Base-by-base conservation (phyloP, 2,888 invertebrate species). In the Callinectes sapidus region DNA sequence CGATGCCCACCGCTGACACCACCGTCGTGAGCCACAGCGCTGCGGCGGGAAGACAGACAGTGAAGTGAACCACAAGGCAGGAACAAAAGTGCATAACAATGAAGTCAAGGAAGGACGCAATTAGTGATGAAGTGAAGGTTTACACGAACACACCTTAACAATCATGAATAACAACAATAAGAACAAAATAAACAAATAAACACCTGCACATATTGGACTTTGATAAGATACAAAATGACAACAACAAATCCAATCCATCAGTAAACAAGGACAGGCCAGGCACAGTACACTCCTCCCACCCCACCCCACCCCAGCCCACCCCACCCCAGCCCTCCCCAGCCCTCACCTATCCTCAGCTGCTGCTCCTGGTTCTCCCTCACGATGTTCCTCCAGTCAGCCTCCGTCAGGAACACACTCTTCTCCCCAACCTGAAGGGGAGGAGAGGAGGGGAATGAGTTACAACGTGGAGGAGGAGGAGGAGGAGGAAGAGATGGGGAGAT, bases 21-120 rank as follows among this genome's bases (percentile, higher is more conserved):
- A 91, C 87, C 14, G 92, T 92, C 32, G 92, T 93, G 86, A 93
- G 66, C 94, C 94, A 93, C 77, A 92, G 86, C 35, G 94, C 94
- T 94, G 10, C 6, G 81, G 13, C 10, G 39, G 55, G 35, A 35
- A 10, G n/a, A 32, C 10, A n/a, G 10, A 39, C 39, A 71, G 13
- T 39, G 2, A 77, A 39, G 48, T 18, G 14, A 39, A 28, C 2
- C 8, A 10, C 35, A n/a, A 16, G 42, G 0, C 16, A 2, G 16
- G 1, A 77, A 10, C n/a, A 28, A 28, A 8, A 13, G n/a, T 28
- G 8, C 23, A 28, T 2, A 39, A 48, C 71, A 71, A n/a, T 23
- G 18, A 16, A 61, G n/a, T 10, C 3, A 61, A 61, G 61, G 0
- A 61, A 23, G 23, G 39, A 39, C 39, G 39, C 3, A 61, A 61